Conservation (phyloP, 1,140 invertebrate species). For the Drosophila orena region DNA sequence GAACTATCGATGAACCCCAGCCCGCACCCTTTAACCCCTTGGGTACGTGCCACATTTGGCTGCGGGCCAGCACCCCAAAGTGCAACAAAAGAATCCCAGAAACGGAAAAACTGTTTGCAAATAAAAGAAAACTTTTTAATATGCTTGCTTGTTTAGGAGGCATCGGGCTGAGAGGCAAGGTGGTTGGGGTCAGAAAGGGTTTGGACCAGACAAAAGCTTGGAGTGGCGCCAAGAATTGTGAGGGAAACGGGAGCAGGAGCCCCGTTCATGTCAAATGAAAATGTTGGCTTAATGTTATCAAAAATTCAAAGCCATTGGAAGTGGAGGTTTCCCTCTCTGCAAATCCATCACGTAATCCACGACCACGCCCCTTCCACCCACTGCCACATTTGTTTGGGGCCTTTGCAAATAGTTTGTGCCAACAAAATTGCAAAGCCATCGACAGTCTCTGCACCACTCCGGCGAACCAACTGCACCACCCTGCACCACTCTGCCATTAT, state of each 20-base stretch:
- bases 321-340: slow-evolving; percentile 5
- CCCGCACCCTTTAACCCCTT: slow-evolving; percentile 12
- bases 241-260: slow-evolving; percentile 22
- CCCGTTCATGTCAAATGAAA: slow-evolving; percentile 70
- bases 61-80: slow-evolving; percentile 39
- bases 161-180: not conserved
- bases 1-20: slow-evolving; percentile 74
- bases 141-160: slow-evolving; percentile 47
- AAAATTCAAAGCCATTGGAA: slow-evolving; percentile 54
- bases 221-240: slow-evolving; percentile 63
- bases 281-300: slow-evolving; percentile 76
- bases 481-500: slow-evolving; percentile 28
- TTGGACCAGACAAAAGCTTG: slow-evolving; percentile 61
- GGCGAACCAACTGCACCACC: slow-evolving; percentile 8
- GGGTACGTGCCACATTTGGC: slow-evolving; percentile 54
- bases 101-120: slow-evolving; percentile 59
- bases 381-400: slow-evolving; percentile 70
- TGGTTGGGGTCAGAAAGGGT: slow-evolving; percentile 6
- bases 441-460: slow-evolving; percentile 36
- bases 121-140: slow-evolving; percentile 73
- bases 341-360: slow-evolving; percentile 60
- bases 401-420: slow-evolving; percentile 63
- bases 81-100: slow-evolving; percentile 48
- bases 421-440: slow-evolving; percentile 60
- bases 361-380: slow-evolving; percentile 39